Evolutionary conservation across 2,797 vertebrate genomes (phyloP), one percentile per base, ranked within the genome.

Genomic region (Eospalax fontanierii): DNA sequence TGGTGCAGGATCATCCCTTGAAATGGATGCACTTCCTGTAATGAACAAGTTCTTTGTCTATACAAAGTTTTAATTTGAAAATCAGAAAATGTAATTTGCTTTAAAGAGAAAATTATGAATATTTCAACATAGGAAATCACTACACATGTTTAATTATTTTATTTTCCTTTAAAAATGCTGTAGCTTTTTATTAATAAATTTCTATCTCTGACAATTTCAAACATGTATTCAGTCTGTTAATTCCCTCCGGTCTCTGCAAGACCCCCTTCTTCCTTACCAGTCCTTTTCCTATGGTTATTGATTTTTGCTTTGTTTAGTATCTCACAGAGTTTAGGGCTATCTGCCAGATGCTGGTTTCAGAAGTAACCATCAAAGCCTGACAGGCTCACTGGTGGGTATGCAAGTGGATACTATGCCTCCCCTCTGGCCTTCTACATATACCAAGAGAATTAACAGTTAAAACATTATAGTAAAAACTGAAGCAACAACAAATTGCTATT

Each of bases 61-160:
- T 28, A 22, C 65, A 93, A 94, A 83, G 14, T 87, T 68, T 38
- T 54, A 66, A 82, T 84, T 71, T 87, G 61, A 80, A 86, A 86
- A 78, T 16, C 54, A 71, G 84, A 38, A 50, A 81, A 68, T 40
- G 15, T 59, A 57, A 24, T 92, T 95, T 71, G 68, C 74, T 92
- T 95, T 78, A 71, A 81, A 86, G 81, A 54, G 15, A 71, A 89
- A 96, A 89, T 11, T 14, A 90, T 19, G 87, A 70, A 57, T 46
- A 74, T 54, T 74, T 94, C 40, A 24, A 83, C 28, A 35, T 68
- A 6, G 83, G 24, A 87, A 80, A 76, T 33, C 26, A 74, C 63
- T 8, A 66, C 66, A 33, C 28, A 79, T 76, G 83, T 93, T 95
- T 61, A 86, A 40, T 63, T 95, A 71, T 85, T 63, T 57, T 57